phyloP scores from a whole-genome alignment of 2,113 vertebrate genomes.

The Antechinus stuartii region DNA sequence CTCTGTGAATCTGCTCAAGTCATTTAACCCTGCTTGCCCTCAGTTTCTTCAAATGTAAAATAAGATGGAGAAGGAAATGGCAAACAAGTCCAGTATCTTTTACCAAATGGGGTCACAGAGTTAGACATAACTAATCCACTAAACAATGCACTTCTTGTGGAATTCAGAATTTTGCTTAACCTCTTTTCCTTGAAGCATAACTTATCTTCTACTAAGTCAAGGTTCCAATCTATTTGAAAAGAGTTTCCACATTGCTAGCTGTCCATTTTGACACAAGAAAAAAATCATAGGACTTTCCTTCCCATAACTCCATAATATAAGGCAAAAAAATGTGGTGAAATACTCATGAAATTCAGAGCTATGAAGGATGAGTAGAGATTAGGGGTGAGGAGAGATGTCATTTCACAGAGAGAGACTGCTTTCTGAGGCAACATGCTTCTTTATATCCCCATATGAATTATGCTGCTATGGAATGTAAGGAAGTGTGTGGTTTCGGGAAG shows the following conservation, averaged over 20 bases:
- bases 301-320: neutral
- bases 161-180: neutral
- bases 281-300: neutral
- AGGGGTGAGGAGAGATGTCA: neutral
- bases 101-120: neutral
- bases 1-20: neutral
- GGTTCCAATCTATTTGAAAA: neutral
- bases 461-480: conserved; percentile 99
- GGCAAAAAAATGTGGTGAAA: neutral
- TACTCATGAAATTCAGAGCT: neutral
- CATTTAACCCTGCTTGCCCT: neutral
- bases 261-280: accelerated
- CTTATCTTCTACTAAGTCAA: neutral
- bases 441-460: conserved; percentile 99
- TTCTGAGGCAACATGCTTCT: conserved; percentile 96
- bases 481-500: conserved; percentile 97
- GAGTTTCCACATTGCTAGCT: neutral
- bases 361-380: neutral
- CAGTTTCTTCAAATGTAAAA: neutral
- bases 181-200: neutral
- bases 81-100: neutral
- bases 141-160: neutral
- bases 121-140: neutral
- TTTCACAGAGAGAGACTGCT: conserved; percentile 64
- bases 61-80: neutral